phyloP scores from a whole-genome alignment of 2,797 vertebrate species.

The Echiichthys vipera region DNA sequence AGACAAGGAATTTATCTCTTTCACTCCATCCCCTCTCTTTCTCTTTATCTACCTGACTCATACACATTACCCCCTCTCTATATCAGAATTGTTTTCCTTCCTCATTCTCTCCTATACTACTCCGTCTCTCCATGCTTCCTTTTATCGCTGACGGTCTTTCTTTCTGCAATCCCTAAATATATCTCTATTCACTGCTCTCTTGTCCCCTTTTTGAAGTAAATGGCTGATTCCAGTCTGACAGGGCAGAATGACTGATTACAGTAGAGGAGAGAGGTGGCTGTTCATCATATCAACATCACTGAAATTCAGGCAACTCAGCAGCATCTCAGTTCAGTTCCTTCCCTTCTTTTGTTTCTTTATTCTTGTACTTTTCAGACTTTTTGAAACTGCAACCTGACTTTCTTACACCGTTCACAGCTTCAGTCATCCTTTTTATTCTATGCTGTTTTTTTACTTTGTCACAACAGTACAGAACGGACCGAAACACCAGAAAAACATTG shows the following conservation, averaged over 20 bases:
- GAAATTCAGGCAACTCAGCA: conserved; percentile 50
- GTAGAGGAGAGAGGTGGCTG: conserved; percentile 47
- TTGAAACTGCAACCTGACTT: not conserved
- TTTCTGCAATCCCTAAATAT: conserved; percentile 6
- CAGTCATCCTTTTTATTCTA: not conserved
- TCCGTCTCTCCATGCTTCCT: not conserved
- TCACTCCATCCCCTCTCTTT: not conserved
- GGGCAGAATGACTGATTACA: conserved; percentile 63
- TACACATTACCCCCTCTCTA: not conserved
- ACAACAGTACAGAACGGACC: not conserved
- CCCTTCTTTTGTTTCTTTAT: not conserved
- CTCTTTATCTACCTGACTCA: not conserved
- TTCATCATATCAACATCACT: conserved; percentile 50
- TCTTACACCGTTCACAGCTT: not conserved
- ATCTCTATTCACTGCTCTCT: conserved; percentile 29
- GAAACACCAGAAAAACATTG: not conserved
- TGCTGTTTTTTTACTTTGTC: not conserved
- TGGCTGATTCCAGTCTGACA: conserved; percentile 38
- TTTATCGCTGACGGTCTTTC: conserved; percentile 33
- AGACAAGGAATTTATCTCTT: conserved; percentile 20
- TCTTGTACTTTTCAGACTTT: not conserved
- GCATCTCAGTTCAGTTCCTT: not conserved
- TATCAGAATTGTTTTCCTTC: not conserved
- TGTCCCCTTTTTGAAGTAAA: conserved; percentile 26
- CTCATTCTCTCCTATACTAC: not conserved